Conservation (phyloP, 2,113 vertebrate species). For the Thunnus thynnus region DNA sequence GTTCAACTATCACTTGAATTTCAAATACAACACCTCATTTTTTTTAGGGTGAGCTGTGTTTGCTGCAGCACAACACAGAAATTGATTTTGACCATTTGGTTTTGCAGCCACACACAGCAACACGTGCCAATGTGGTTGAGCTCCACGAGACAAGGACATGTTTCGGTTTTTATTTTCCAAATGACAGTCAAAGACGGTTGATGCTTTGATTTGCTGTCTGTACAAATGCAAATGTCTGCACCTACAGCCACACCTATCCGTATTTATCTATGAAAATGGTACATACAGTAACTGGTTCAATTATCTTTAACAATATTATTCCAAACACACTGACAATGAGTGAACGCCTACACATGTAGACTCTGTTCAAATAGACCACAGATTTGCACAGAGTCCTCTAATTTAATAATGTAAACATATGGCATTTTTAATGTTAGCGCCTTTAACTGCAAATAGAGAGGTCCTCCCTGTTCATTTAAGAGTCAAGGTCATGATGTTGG, state of each 20-base stretch:
- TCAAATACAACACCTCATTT: not conserved
- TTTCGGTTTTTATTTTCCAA: not conserved
- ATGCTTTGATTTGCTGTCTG: not conserved
- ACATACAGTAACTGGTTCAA: not conserved
- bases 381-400: not conserved
- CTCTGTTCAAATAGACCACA: constrained; percentile 20
- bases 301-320: not conserved
- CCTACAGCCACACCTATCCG: not conserved
- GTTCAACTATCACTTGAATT: not conserved
- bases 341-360: constrained; percentile 8
- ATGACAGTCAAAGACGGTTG: not conserved
- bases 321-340: constrained; percentile 14
- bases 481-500: constrained; percentile 67
- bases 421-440: constrained; percentile 6
- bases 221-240: not conserved
- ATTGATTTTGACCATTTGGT: not conserved
- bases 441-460: constrained; percentile 21
- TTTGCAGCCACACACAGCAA: not conserved
- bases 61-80: not conserved
- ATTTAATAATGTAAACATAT: constrained; percentile 23
- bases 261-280: not conserved
- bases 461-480: not conserved
- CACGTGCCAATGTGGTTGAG: not conserved
- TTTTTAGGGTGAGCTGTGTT: not conserved
- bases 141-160: not conserved